These are phyloP conservation scores for Patiria miniata DNA, from an alignment of 35 echinoderm and acorn worm species.

Conservation along the genomic window DNA sequence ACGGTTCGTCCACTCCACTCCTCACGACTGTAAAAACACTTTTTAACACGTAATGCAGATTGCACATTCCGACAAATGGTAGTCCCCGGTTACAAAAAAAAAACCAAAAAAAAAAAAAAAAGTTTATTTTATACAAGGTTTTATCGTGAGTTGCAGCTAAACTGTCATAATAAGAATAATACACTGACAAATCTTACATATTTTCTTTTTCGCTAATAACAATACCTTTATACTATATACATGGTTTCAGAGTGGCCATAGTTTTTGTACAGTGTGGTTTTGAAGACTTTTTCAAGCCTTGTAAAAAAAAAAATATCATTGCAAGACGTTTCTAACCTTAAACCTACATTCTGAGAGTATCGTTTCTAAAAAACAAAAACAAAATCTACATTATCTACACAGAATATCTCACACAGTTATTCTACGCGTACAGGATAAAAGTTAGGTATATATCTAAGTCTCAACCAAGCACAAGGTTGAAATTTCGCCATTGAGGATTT, in stretches of 20 bases:
- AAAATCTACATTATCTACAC: background rate
- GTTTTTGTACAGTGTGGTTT: conserved; percentile 6
- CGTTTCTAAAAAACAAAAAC: background rate
- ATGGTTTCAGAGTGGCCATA: conserved; percentile 1
- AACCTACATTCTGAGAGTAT: background rate
- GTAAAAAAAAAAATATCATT: conserved; percentile 2
- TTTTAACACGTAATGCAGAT: conserved; percentile 3
- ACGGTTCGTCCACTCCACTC: background rate
- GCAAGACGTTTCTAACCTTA: background rate
- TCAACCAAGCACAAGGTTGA: conserved; percentile 15
- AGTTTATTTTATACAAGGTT: conserved; percentile 9
- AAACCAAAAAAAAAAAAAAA: background rate
- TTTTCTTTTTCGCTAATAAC: conserved; percentile 17
- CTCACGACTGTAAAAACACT: background rate
- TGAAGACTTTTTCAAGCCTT: conserved; percentile 12
- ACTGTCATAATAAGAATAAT: conserved; percentile 23
- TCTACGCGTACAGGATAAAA: background rate
- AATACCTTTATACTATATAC: conserved; percentile 24
- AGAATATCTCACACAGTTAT: conserved; percentile 18
- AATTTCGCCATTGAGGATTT: no score
- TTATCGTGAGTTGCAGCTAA: conserved; percentile 17
- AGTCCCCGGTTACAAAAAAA: background rate
- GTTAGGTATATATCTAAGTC: conserved; percentile 1
- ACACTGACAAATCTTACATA: conserved; percentile 19
- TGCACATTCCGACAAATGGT: background rate